Evolutionary conservation across 2,113 vertebrate genomes (phyloP).

Genomic region (Panthera tigris): DNA sequence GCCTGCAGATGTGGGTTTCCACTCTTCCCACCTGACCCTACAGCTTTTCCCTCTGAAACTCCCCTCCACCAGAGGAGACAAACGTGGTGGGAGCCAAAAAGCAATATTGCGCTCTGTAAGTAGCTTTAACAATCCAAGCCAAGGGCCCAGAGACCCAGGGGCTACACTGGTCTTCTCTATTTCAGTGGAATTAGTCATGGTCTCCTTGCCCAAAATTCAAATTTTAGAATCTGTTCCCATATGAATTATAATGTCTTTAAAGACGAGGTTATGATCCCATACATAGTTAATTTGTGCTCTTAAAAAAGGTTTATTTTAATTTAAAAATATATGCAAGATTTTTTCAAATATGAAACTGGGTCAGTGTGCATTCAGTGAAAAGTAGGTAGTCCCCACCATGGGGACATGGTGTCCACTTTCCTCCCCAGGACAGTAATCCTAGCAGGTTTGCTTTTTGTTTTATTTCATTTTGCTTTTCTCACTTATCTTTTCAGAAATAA

Average conservation of each 20-base stretch:
- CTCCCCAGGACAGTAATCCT: neutral
- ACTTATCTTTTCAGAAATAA: slow-evolving; percentile 1
- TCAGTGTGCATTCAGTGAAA: neutral
- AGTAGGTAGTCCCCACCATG: neutral
- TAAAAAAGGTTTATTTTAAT: neutral
- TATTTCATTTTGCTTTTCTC: neutral
- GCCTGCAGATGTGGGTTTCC: neutral
- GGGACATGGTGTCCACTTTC: neutral
- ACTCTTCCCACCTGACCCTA: neutral
- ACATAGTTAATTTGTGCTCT: neutral
- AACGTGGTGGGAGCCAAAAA: no score
- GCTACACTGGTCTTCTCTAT: neutral
- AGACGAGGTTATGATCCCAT: neutral
- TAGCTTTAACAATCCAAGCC: neutral
- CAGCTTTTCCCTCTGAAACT: neutral
- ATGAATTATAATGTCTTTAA: neutral
- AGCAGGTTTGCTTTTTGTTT: neutral
- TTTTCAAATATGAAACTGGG: neutral
- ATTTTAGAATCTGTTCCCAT: neutral
- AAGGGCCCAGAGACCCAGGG: neutral
- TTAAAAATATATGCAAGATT: neutral
- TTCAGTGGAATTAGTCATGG: neutral
- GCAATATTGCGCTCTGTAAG: neutral
- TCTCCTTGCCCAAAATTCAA: neutral
- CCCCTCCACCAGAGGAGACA: neutral